Base-by-base conservation (phyloP, 2,888 invertebrate species). In the Cataglyphis rosenhaueri region DNA sequence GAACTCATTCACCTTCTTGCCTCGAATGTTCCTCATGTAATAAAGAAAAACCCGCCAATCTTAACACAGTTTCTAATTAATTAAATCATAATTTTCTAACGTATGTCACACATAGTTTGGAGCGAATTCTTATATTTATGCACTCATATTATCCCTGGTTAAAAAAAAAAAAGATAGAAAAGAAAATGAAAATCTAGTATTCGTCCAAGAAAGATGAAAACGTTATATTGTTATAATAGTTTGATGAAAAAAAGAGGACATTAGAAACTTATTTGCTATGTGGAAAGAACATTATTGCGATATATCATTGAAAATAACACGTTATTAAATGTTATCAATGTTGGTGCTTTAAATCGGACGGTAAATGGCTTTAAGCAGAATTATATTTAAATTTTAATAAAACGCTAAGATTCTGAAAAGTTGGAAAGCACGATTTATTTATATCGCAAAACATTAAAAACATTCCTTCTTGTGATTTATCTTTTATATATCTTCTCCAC, bases 181-280 rank as follows among this genome's bases (percentile, higher is more conserved):
- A 74, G 55, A 81, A 65, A 87, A 82, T 66, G 65, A 48, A 85
- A 85, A 76, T 81, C 76, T 82, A 88, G 88, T 86, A 84, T 88
- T 85, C 88, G 87, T 87, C 90, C 87, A 88, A 89, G 76, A 86
- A 87, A 83, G 83, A 84, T 88, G 75, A 86, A 83, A 86, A 68
- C 82, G 84, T 86, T 87, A 85, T 88, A 89, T 92, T 91, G 92
- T 92, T 92, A 90, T 92, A 90, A 90, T 92, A 90, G 90, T 90
- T 91, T 86, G 84, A 86, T 81, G 82, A 68, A 68, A 84, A 48
- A 66, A 84, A 83, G 35, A 15, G 25, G 0, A 8, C n/a, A 78
- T 32, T 79, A 81, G 84, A 81, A 82, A 88, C 82, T 64, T 70
- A 82, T 86, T 52, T 81, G 86, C 81, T 81, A 82, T 78, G 82